Evolutionary conservation across 64 coral and sea anemone species (phyloP).

Genomic region (Stichodactyla mertensii): DNA sequence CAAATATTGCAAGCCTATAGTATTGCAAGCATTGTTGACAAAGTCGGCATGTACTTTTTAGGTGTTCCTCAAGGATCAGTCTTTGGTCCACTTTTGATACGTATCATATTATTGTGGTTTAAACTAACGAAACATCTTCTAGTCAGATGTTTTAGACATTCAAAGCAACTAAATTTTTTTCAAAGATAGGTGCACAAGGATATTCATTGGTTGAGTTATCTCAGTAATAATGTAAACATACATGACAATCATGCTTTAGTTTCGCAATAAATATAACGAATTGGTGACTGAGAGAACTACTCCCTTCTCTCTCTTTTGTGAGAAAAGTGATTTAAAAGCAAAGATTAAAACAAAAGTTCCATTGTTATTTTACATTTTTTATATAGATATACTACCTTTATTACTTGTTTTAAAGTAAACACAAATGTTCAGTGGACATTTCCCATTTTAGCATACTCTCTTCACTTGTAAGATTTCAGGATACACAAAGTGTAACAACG

Average conservation of each 20-base stretch:
- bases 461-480: slow-evolving; percentile 4
- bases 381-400: too few relatives aligned
- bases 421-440: not conserved
- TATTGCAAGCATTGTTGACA: too few relatives aligned
- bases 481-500: slow-evolving; percentile 5
- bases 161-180: too few relatives aligned
- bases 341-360: not conserved
- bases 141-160: not conserved
- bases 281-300: too few relatives aligned
- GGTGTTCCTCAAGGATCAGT: not conserved
- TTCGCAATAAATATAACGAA: too few relatives aligned
- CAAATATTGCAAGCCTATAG: not conserved
- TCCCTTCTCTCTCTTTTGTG: too few relatives aligned
- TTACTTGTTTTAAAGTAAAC: not conserved
- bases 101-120: not conserved
- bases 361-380: not conserved
- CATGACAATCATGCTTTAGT: too few relatives aligned
- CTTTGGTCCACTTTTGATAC: not conserved
- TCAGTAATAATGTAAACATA: too few relatives aligned
- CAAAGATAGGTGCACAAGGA: too few relatives aligned
- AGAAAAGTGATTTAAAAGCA: not conserved
- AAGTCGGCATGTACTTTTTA: too few relatives aligned
- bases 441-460: not conserved
- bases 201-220: too few relatives aligned
- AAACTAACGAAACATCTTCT: not conserved